Percentiles rank a stretch among this genome's conserved stretches.
Conservation (phyloP, 2,888 invertebrate species). For the Athetis lepigone region DNA sequence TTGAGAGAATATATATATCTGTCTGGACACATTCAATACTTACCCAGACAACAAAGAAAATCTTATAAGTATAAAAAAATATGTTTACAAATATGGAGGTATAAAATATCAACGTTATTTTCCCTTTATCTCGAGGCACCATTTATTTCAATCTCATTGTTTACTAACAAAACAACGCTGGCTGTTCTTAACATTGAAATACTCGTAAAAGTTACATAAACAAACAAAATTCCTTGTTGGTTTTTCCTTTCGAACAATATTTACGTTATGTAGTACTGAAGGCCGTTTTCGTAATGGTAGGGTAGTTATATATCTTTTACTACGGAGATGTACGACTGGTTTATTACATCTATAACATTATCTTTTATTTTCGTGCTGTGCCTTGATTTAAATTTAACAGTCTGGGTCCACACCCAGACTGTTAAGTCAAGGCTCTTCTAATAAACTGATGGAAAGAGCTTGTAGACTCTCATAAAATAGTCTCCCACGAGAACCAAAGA, state of each 20-base stretch:
- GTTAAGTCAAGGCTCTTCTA: too few relatives aligned
- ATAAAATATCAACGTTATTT: constrained; percentile 27
- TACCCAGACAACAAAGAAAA: constrained; percentile 35
- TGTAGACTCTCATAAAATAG: too few relatives aligned
- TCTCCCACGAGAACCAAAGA: too few relatives aligned
- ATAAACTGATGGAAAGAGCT: too few relatives aligned
- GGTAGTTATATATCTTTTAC: not conserved
- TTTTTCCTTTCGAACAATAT: constrained; percentile 54
- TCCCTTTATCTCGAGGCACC: constrained; percentile 34
- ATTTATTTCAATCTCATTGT: constrained; percentile 53
- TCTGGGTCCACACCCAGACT: too few relatives aligned
- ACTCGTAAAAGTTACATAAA: constrained; percentile 58
- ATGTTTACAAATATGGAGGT: not conserved
- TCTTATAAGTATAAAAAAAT: constrained; percentile 13
- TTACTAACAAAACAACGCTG: constrained; percentile 53
- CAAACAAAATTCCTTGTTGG: constrained; percentile 54
- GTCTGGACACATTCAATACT: not conserved
- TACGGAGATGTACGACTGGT: not conserved
- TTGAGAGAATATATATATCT: not conserved
- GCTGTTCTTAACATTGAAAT: constrained; percentile 50
- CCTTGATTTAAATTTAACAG: too few relatives aligned
- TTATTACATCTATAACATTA: not conserved
- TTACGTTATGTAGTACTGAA: constrained; percentile 30
- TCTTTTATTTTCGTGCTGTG: too few relatives aligned
- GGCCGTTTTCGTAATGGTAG: constrained; percentile 22